Evolutionary conservation across 2,888 invertebrate species (phyloP).

Genomic region (Melikaiella ostensackeni): DNA sequence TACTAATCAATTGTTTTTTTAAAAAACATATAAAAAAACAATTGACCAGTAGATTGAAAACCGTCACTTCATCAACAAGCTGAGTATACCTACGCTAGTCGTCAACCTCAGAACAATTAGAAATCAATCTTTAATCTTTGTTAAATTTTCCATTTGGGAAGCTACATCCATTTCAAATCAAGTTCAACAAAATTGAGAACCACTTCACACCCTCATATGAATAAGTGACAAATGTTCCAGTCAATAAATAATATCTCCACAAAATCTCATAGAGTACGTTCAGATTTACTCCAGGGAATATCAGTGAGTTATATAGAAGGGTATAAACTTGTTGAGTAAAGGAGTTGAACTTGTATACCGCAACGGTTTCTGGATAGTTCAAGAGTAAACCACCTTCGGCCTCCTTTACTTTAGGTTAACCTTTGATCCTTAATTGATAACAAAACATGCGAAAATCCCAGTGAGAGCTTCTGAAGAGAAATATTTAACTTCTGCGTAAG

Average conservation of each 20-base stretch:
- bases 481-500: constrained; percentile 55
- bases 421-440: constrained; percentile 34
- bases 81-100: no score
- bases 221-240: no score
- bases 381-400: not conserved
- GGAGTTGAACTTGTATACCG: constrained; percentile 17
- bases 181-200: no score
- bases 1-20: no score
- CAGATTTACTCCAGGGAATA: constrained; percentile 3
- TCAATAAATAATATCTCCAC: not conserved
- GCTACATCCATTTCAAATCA: no score
- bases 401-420: constrained; percentile 5
- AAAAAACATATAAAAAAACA: no score
- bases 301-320: not conserved
- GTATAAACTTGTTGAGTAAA: constrained; percentile 26
- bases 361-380: constrained; percentile 18
- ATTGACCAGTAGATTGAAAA: no score
- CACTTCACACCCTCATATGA: no score
- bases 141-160: no score
- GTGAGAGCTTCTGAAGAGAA: constrained; percentile 45
- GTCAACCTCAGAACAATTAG: no score
- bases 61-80: no score
- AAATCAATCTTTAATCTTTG: no score
- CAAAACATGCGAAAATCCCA: constrained; percentile 23
- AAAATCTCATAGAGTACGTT: not conserved